Conservation (phyloP, 1,140 invertebrate species). For the Hestina assimilis region DNA sequence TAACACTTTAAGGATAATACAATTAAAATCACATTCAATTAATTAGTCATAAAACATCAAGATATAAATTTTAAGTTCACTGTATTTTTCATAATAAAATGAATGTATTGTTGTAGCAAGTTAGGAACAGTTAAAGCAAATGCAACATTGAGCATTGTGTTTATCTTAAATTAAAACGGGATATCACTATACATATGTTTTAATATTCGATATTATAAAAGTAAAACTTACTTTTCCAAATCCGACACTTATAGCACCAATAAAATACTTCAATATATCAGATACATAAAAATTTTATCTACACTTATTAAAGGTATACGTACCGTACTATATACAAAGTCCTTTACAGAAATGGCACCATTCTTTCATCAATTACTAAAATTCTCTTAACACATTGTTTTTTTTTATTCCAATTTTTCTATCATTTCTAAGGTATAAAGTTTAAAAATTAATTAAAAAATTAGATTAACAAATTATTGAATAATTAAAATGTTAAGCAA, state of each 20-base stretch:
- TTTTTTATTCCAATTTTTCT: no score
- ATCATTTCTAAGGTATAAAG: no score
- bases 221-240: constrained; percentile 1
- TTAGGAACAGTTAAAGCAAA: constrained; percentile 17
- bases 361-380: neutral
- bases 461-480: no score
- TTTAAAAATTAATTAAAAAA: no score
- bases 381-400: no score
- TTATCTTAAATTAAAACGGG: neutral
- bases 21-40: neutral
- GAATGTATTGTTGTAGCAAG: neutral
- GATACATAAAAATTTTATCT: constrained; percentile 5
- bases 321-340: constrained; percentile 7
- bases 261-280: constrained; percentile 5
- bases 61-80: neutral
- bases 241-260: constrained; percentile 15
- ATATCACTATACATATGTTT: neutral
- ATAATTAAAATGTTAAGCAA: no score
- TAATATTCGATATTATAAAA: neutral
- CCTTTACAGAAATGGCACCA: constrained; percentile 12
- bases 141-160: constrained; percentile 17
- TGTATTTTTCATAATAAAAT: neutral
- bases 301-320: constrained; percentile 2
- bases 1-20: neutral
- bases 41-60: neutral